A percentile compares a stretch with the other conserved stretches of the same genome.
Evolutionary conservation across 2,888 invertebrate species (phyloP).

Genomic region (Phasia obesa): DNA sequence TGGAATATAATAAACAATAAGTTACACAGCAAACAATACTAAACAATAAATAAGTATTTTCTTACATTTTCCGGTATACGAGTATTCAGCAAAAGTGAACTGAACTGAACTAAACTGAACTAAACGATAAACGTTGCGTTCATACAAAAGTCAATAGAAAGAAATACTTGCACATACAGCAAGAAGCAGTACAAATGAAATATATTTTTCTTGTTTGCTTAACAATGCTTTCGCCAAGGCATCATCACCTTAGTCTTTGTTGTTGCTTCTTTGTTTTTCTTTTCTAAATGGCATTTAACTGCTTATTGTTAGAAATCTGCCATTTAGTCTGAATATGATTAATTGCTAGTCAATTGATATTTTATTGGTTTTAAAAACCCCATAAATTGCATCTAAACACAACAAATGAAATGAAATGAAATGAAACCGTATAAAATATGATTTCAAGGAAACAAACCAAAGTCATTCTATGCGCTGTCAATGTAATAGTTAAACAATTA

Average conservation of each 20-base stretch:
- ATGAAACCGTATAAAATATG: slow-evolving; percentile 41
- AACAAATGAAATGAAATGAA: too few relatives aligned
- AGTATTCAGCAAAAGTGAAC: background rate
- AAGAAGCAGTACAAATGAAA: slow-evolving; percentile 66
- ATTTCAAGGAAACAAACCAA: slow-evolving; percentile 29
- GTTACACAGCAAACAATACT: slow-evolving; percentile 49
- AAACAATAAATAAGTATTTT: slow-evolving; percentile 66
- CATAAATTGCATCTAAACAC: slow-evolving; percentile 68
- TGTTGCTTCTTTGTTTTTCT: background rate
- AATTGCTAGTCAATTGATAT: slow-evolving; percentile 81
- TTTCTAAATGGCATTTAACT: slow-evolving; percentile 40
- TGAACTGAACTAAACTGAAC: too few relatives aligned
- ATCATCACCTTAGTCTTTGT: slow-evolving; percentile 41
- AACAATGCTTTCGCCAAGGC: slow-evolving; percentile 34
- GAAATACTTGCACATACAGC: slow-evolving; percentile 3
- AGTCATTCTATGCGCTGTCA: slow-evolving; percentile 49
- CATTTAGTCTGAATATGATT: slow-evolving; percentile 76
- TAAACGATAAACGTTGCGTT: background rate
- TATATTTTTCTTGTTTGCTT: slow-evolving; percentile 35
- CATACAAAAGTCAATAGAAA: slow-evolving; percentile 23
- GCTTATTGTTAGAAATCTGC: slow-evolving; percentile 61
- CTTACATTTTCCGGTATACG: slow-evolving; percentile 66
- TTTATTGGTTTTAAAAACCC: slow-evolving; percentile 75
- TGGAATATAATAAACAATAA: slow-evolving; percentile 65
- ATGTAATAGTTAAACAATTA: slow-evolving; percentile 53